These are phyloP conservation scores for Planococcus citri DNA, from an alignment of 1,140 invertebrate genomes.

Conservation along the genomic window DNA sequence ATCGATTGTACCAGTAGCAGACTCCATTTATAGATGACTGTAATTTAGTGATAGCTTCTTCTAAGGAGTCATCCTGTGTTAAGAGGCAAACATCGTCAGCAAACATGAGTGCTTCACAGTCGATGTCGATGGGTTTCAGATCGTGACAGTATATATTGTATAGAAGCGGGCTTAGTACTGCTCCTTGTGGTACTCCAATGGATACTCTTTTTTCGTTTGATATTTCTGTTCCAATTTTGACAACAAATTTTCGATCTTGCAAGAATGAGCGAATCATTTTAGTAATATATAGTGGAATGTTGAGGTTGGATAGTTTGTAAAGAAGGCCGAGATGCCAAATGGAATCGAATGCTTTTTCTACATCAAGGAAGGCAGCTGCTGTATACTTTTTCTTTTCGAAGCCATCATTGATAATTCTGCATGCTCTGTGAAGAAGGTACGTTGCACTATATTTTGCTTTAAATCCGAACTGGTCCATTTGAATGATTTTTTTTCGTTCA, in stretches of 20 bases:
- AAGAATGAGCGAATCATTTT: constrained; percentile 20
- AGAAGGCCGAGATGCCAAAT: constrained; percentile 32
- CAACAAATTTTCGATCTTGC: constrained; percentile 11
- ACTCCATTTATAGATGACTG: background rate
- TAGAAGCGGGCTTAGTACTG: constrained; percentile 8
- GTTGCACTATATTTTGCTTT: constrained; percentile 29
- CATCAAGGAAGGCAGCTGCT: constrained; percentile 27
- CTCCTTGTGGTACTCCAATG: constrained; percentile 18
- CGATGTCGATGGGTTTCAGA: background rate
- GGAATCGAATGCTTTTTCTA: constrained; percentile 29
- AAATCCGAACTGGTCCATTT: constrained; percentile 33
- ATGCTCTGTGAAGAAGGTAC: constrained; percentile 28
- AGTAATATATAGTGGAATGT: background rate
- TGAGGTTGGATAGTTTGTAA: constrained; percentile 14
- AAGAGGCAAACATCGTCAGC: too few relatives aligned
- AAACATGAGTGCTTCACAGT: too few relatives aligned
- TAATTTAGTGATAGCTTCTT: background rate
- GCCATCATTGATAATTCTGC: constrained; percentile 22
- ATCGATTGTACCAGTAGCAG: background rate
- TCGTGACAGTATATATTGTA: background rate
- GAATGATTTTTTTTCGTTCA: constrained; percentile 27
- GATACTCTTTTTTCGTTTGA: constrained; percentile 12
- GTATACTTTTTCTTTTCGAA: constrained; percentile 26
- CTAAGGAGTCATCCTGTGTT: background rate
- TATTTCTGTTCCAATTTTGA: background rate